phyloP scores from a whole-genome alignment of 2,888 invertebrate genomes.

The Autographa pulchrina region DNA sequence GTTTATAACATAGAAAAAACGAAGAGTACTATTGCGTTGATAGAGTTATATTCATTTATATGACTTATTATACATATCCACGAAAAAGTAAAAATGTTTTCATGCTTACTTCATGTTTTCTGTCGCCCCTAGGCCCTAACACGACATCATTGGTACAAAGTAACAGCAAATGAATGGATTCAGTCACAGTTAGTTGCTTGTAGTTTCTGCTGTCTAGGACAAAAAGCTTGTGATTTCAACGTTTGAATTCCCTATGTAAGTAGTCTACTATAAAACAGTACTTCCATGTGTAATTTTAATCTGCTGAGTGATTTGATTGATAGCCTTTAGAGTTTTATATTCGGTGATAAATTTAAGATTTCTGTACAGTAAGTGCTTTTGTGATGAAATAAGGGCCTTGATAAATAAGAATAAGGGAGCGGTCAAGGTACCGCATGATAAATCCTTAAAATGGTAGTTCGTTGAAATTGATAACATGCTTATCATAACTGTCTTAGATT shows the following conservation, averaged over 20 bases:
- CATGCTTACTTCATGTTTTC: background rate
- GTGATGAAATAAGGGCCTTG: conserved; percentile 54
- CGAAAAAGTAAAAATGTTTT: background rate
- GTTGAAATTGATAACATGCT: conserved; percentile 48
- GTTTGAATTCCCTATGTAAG: conserved; percentile 12
- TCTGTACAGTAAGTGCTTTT: conserved; percentile 56
- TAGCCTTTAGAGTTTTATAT: conserved; percentile 14
- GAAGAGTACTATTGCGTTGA: background rate
- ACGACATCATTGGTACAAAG: conserved; percentile 24
- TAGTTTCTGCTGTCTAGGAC: conserved; percentile 30
- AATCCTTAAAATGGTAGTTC: conserved; percentile 23
- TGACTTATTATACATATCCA: background rate
- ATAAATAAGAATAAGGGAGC: conserved; percentile 62
- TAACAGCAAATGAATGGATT: conserved; percentile 39
- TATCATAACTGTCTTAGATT: conserved; percentile 43
- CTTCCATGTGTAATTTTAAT: conserved; percentile 34
- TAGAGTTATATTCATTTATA: background rate
- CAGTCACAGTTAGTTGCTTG: conserved; percentile 44
- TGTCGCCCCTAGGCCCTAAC: conserved; percentile 7
- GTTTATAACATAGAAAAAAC: background rate
- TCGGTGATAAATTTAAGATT: conserved; percentile 38
- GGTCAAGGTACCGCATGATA: conserved; percentile 61
- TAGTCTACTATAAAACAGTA: conserved; percentile 18
- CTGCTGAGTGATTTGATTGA: conserved; percentile 41
- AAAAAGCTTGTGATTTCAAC: conserved; percentile 16